Evolutionary conservation across 64 coral and sea anemone genomes (phyloP).

Genomic region (Pocillopora damicornis): DNA sequence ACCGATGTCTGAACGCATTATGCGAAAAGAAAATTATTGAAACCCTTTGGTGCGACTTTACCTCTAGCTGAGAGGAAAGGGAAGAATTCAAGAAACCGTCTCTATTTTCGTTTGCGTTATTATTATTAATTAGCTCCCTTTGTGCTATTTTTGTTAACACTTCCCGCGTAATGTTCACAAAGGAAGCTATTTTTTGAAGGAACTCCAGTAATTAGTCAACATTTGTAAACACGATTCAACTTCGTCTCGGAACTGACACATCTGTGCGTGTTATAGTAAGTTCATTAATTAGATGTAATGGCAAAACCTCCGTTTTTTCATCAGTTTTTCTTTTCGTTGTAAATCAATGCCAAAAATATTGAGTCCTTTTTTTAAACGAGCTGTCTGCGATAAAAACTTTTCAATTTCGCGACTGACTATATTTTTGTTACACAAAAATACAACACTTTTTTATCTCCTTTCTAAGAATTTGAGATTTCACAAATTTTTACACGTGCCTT

Average conservation of each 20-base stretch:
- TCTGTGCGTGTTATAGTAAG: not conserved
- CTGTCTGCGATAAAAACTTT: not conserved
- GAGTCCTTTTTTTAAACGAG: not conserved
- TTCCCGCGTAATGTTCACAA: not conserved
- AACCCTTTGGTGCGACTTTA: not conserved
- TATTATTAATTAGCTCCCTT: not conserved
- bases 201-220: constrained; percentile 5
- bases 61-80: not conserved
- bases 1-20: not conserved
- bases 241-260: not conserved
- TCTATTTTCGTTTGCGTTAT: not conserved
- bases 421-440: no score
- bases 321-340: not conserved
- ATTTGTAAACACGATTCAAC: constrained; percentile 1
- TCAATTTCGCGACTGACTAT: no score
- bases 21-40: not conserved
- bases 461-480: not conserved
- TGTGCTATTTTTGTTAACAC: constrained; percentile 11
- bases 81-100: not conserved
- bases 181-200: not conserved
- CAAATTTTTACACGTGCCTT: not conserved
- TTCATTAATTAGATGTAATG: not conserved
- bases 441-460: not conserved
- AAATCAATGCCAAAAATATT: not conserved
- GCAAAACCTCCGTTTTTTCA: not conserved